Evolutionary conservation across 2,113 vertebrate species (phyloP).

Genomic region (Paralichthys olivaceus): DNA sequence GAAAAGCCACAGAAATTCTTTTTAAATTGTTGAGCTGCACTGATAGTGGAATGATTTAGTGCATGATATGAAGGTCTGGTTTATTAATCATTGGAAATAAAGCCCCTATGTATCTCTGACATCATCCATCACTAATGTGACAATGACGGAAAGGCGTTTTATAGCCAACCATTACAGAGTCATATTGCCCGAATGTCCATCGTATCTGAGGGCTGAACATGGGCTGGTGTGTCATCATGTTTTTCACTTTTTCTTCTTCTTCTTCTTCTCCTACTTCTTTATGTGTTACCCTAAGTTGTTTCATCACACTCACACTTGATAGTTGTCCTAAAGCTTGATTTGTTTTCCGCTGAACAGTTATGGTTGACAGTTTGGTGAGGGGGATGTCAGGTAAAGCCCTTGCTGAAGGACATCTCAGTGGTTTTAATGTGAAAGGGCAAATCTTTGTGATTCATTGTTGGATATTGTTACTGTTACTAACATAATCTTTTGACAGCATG

Average conservation of each 20-base stretch:
- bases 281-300: not conserved
- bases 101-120: constrained; percentile 50
- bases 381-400: no score
- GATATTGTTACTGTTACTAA: no score
- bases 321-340: no score
- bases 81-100: constrained; percentile 67
- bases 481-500: no score
- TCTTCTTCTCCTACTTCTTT: not conserved
- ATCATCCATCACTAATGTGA: constrained; percentile 59
- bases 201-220: not conserved
- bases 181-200: constrained; percentile 24
- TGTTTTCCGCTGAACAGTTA: no score
- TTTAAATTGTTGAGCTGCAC: constrained; percentile 6
- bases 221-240: constrained; percentile 20
- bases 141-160: constrained; percentile 62
- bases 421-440: no score
- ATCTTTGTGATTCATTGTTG: no score
- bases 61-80: constrained; percentile 37
- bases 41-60: constrained; percentile 49
- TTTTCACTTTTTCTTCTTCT: not conserved
- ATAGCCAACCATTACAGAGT: constrained; percentile 39
- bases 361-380: no score
- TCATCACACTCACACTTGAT: no score
- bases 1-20: not conserved
- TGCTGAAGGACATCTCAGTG: no score